These are phyloP conservation scores for Calameuta filiformis DNA, from an alignment of 2,888 invertebrate genomes.

Conservation along the genomic window DNA sequence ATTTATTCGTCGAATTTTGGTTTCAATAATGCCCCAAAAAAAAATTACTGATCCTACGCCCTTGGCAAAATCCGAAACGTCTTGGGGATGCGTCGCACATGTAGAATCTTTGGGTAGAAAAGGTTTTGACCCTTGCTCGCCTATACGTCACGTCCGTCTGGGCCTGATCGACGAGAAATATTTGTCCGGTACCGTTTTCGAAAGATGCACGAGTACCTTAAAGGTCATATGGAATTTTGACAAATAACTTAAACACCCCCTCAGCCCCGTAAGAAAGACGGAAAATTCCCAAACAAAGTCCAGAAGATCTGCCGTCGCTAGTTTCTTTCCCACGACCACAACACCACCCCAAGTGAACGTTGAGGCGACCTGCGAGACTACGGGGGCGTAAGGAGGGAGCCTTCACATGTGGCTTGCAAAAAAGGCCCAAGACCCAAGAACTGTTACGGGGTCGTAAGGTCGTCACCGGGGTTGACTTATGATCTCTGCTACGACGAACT, in stretches of 20 bases:
- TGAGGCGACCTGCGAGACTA: slow-evolving; percentile 41
- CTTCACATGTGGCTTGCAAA: slow-evolving; percentile 50
- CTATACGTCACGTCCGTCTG: not conserved
- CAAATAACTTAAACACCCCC: not conserved
- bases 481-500: not conserved
- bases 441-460: slow-evolving; percentile 3
- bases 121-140: slow-evolving; percentile 35
- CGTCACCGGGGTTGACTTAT: not conserved
- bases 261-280: not conserved
- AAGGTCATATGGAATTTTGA: not conserved
- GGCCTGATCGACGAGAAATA: not conserved
- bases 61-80: slow-evolving; percentile 33
- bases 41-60: slow-evolving; percentile 35
- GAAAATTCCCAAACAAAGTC: not conserved
- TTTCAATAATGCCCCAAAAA: slow-evolving; percentile 11
- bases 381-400: slow-evolving; percentile 45
- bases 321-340: slow-evolving; percentile 54
- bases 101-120: slow-evolving; percentile 28
- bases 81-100: slow-evolving; percentile 49
- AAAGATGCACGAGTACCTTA: not conserved
- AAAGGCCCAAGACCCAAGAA: slow-evolving; percentile 25
- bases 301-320: slow-evolving; percentile 38
- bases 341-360: slow-evolving; percentile 46
- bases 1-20: not conserved
- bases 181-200: not conserved